Evolutionary conservation across 1,140 invertebrate genomes (phyloP).

Genomic region (Orchestia grillus): DNA sequence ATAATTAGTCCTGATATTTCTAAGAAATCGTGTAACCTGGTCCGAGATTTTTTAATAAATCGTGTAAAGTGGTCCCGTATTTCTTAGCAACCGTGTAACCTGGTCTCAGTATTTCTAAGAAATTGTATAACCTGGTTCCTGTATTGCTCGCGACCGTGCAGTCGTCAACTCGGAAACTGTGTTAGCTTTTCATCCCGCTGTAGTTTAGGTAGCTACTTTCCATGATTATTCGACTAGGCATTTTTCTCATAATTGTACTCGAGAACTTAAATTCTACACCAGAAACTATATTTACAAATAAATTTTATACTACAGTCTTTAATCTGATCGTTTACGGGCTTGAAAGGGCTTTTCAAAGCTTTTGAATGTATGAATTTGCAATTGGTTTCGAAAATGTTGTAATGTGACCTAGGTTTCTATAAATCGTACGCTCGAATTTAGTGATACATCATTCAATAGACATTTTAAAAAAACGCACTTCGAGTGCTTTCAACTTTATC

Average conservation of each 20-base stretch:
- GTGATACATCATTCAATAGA: too few relatives aligned
- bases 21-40: too few relatives aligned
- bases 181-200: background rate
- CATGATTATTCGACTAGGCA: too few relatives aligned
- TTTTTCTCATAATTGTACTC: background rate
- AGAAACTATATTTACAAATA: background rate
- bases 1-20: too few relatives aligned
- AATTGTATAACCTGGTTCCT: background rate
- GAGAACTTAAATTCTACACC: background rate
- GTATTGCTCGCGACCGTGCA: background rate
- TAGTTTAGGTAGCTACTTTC: background rate
- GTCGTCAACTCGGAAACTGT: background rate
- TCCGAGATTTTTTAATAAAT: too few relatives aligned
- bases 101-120: background rate
- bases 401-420: too few relatives aligned
- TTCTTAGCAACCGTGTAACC: background rate
- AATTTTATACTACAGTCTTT: background rate
- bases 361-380: too few relatives aligned
- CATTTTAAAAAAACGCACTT: too few relatives aligned
- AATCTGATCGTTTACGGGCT: background rate
- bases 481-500: background rate
- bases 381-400: too few relatives aligned
- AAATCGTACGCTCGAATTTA: too few relatives aligned
- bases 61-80: background rate
- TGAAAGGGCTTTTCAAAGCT: background rate